Base-by-base conservation (phyloP, 1,140 invertebrate genomes). In the Phthorimaea operculella region DNA sequence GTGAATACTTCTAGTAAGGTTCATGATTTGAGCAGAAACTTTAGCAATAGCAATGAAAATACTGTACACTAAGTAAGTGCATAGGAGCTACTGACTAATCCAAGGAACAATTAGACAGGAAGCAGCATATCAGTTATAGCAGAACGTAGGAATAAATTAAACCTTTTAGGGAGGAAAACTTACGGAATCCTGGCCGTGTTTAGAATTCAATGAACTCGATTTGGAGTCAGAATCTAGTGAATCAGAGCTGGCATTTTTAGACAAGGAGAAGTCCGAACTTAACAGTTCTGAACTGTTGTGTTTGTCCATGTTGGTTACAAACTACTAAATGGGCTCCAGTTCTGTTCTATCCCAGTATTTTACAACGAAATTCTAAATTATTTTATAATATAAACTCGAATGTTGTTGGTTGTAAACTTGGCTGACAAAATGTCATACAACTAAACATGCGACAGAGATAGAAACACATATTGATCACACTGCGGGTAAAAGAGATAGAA, bases 141-240 rank as follows among this genome's bases (percentile, higher is more conserved):
- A 77, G 69, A 61, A 58, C 70, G 65, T 72, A 68, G 63, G 83
- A 75, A 80, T 85, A 80, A 86, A 87, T 85, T 88, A 87, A 80
- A 84, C 85, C 62, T 79, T 79, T 85, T 87, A 83, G 72, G 86
- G 10, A 3, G 8, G 16, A 17, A 79, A 72, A 87, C 88, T 89
- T 89, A 92, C 91, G 75, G 90, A 91, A 86, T 94, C 92, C 72
- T 90, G 90, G 73, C 88, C 91, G 77, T 90, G 88, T 87, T 94
- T 94, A 21, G 92, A 93, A 84, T 93, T 93, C 57, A 94, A 87
- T 51, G 92, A 94, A 82, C 92, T 93, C 62, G 92, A 94, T 87
- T 94, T 94, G 36, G 85, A 86, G 57, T 94, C 92, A 0, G 92
- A 92, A 76, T 92, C 90, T 59, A 94, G 86, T 12, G 92, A 93